Evolutionary conservation across 2,888 invertebrate species (phyloP).

Genomic region (Mactromeris polynyma): DNA sequence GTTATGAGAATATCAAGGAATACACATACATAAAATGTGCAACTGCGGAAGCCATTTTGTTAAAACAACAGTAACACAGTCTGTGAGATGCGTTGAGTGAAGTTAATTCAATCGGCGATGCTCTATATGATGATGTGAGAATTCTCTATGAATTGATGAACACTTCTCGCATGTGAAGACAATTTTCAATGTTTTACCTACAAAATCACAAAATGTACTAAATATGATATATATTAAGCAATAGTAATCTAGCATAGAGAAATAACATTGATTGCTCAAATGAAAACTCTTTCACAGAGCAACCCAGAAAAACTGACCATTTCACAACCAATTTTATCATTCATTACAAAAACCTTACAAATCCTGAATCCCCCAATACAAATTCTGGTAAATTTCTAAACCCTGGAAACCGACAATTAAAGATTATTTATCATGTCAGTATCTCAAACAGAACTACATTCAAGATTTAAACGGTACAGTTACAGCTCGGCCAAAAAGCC

Average conservation of each 20-base stretch:
- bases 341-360: too few relatives aligned
- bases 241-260: background rate
- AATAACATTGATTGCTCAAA: background rate
- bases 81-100: background rate
- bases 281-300: too few relatives aligned
- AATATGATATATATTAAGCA: background rate
- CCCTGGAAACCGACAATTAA: too few relatives aligned
- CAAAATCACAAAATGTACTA: constrained; percentile 26
- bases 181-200: constrained; percentile 27
- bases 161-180: constrained; percentile 3
- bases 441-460: too few relatives aligned
- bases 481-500: too few relatives aligned
- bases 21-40: background rate
- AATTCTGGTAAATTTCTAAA: too few relatives aligned
- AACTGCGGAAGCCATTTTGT: background rate
- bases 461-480: too few relatives aligned
- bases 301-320: too few relatives aligned
- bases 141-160: background rate
- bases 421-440: too few relatives aligned
- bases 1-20: background rate
- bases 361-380: too few relatives aligned
- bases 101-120: background rate
- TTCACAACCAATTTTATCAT: too few relatives aligned
- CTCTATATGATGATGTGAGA: background rate
- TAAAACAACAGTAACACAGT: background rate